phyloP scores from a whole-genome alignment of 2,797 vertebrate genomes.

The Vireo griseus region DNA sequence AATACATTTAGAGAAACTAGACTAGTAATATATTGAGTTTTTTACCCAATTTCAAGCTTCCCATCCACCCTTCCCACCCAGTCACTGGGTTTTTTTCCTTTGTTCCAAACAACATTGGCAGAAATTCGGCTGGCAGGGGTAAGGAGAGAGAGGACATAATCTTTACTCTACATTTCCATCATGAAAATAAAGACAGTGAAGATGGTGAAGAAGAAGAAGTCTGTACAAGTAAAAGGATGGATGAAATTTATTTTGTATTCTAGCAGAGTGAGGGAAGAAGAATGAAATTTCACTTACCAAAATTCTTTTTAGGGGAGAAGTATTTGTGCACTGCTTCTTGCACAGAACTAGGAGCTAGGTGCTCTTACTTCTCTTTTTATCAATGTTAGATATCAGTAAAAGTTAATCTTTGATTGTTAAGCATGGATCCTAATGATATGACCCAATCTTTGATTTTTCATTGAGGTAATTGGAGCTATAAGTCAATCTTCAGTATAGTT shows the following conservation, averaged over 20 bases:
- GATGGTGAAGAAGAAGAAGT: background rate
- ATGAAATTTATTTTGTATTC: background rate
- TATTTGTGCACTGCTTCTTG: fast-evolving
- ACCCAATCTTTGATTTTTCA: background rate
- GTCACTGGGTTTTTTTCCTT: background rate
- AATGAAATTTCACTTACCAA: background rate
- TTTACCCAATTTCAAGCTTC: background rate
- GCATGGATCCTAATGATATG: background rate
- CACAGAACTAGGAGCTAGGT: background rate
- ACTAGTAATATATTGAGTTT: background rate
- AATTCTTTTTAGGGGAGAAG: background rate
- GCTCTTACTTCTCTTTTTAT: background rate
- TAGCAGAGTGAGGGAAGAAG: background rate
- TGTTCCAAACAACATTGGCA: background rate
- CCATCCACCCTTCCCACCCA: background rate
- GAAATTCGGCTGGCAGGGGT: background rate
- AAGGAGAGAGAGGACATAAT: background rate
- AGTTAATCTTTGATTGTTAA: background rate
- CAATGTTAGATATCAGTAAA: background rate
- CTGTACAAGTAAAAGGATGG: background rate
- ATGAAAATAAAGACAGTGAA: background rate
- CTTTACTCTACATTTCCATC: background rate
- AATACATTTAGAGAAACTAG: background rate
- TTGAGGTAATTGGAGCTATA: background rate
- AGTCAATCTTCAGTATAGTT: background rate